Evolutionary conservation across 2,888 invertebrate species (phyloP), one percentile per base, ranked within the genome.

Genomic region (Eledona agricola): DNA sequence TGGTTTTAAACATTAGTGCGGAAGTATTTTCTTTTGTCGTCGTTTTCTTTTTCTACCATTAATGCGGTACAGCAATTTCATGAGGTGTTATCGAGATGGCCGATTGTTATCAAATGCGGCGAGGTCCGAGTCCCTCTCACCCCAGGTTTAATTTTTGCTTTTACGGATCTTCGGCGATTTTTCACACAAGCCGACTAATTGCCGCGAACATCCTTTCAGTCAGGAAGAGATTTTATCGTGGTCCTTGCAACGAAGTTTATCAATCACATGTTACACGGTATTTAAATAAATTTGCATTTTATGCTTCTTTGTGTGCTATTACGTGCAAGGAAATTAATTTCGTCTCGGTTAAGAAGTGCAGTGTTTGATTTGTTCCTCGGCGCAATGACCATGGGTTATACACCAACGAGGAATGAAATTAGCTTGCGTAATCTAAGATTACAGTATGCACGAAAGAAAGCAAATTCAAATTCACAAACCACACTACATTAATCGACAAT

Each of bases 1-100:
- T 67, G 66, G 69, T 65, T 67, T 58, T 57, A 64, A 67, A 64
- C 63, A 62, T 62, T 61, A 60, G 63, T 66, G 66, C 65, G 66
- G 66, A 69, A 68, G 66, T 64, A 57, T 65, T 66, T 69, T 67
- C 66, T 66, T 66, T 67, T 70, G 64, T 65, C 68, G 57, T 55
- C 53, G 63, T 64, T 65, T 67, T 65, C 64, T 67, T 69, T 66
- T 67, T 63, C 62, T 60, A 65, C 61, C 65, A 63, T 63, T 67
- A 70, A 69, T 70, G 69, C 68, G 62, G 69, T 60, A 65, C 20
- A 50, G 61, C 62, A 64, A 64, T 64, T 66, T 64, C 62, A 59
- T 57, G 61, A 62, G 64, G 59, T 64, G 60, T 62, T 67, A 64
- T 64, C 64, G 57, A 57, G 52, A 56, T 47, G 53, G 52, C 55